A percentile compares a stretch with the other conserved stretches of the same genome.
Conservation (phyloP, 2,113 vertebrate genomes). For the Callorhinus ursinus region DNA sequence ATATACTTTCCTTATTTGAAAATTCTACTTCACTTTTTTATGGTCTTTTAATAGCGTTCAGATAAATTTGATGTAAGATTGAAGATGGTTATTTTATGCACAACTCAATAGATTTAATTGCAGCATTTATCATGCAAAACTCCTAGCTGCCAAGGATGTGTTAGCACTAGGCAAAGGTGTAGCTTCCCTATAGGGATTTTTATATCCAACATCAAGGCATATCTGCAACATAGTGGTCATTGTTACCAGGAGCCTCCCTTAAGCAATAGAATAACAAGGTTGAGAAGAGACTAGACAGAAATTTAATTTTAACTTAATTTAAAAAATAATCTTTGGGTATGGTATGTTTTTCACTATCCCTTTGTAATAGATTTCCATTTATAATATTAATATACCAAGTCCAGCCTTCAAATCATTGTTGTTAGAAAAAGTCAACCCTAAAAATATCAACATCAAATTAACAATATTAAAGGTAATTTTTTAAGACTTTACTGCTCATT, state of each 20-base stretch:
- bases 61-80: slow-evolving; percentile 70
- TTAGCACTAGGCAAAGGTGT: slow-evolving; percentile 55
- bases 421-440: slow-evolving; percentile 43
- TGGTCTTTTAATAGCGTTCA: not conserved
- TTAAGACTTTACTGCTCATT: not conserved
- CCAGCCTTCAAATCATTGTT: slow-evolving; percentile 49
- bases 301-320: slow-evolving; percentile 55
- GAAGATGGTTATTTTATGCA: slow-evolving; percentile 63
- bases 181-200: slow-evolving; percentile 72
- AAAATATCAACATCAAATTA: not conserved
- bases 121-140: slow-evolving; percentile 78
- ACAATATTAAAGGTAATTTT: not conserved
- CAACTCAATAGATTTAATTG: slow-evolving; percentile 78
- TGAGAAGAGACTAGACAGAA: slow-evolving; percentile 36
- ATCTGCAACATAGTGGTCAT: slow-evolving; percentile 66
- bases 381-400: slow-evolving; percentile 42
- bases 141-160: slow-evolving; percentile 70
- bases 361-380: slow-evolving; percentile 54
- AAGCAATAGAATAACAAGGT: slow-evolving; percentile 62
- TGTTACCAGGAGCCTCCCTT: slow-evolving; percentile 61
- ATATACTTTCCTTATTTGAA: not conserved
- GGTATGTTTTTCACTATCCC: not conserved
- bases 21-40: slow-evolving; percentile 35
- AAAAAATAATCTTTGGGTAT: slow-evolving; percentile 37
- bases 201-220: slow-evolving; percentile 66